phyloP scores from a whole-genome alignment of 2,113 vertebrate species.

The Dasyornis broadbenti region DNA sequence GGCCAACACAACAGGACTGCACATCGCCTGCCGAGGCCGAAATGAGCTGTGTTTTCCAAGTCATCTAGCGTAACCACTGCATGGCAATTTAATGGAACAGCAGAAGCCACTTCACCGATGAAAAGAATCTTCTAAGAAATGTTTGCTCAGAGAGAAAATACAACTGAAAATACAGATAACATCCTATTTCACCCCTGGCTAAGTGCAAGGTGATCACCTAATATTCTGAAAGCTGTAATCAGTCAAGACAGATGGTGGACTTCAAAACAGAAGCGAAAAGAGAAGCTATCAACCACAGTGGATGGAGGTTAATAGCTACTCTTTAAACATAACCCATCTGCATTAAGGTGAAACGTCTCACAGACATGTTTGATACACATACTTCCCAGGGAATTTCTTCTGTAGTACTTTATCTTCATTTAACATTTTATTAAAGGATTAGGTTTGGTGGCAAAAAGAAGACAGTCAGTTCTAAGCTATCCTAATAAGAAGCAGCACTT shows the following conservation, averaged over 20 bases:
- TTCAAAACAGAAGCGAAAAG: slow-evolving; percentile 49
- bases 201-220: neutral
- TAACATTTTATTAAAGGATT: slow-evolving; percentile 50
- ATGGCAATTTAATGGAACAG: neutral
- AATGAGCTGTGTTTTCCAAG: neutral
- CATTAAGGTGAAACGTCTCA: slow-evolving; percentile 35
- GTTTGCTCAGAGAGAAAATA: neutral
- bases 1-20: neutral
- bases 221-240: slow-evolving; percentile 21
- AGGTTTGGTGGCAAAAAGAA: slow-evolving; percentile 20
- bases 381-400: slow-evolving; percentile 21
- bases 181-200: neutral
- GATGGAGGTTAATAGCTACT: slow-evolving; percentile 29
- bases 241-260: slow-evolving; percentile 29
- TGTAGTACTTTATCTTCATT: slow-evolving; percentile 52
- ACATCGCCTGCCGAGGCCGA: neutral
- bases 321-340: slow-evolving; percentile 36
- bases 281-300: neutral
- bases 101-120: neutral
- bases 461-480: slow-evolving; percentile 23
- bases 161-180: neutral
- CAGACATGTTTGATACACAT: neutral
- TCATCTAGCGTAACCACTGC: neutral
- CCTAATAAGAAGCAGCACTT: slow-evolving; percentile 13
- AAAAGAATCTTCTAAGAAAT: neutral